A percentile compares a stretch with the other conserved stretches of the same genome.
These are phyloP conservation scores for Babyrousa celebensis DNA, from an alignment of 2,797 vertebrate genomes.

Conservation along the genomic window DNA sequence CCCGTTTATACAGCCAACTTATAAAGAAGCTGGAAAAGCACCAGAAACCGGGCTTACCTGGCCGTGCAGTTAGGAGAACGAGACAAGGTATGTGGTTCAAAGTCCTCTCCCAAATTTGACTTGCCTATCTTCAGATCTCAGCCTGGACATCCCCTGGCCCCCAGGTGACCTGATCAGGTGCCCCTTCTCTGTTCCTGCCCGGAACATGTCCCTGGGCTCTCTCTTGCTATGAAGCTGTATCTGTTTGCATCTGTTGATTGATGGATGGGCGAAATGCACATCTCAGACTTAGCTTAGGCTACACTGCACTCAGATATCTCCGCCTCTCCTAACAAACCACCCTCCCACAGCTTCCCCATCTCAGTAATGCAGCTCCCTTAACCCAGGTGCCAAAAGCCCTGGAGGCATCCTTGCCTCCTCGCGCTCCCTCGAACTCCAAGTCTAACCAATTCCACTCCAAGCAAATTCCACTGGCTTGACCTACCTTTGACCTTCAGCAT, in stretches of 20 bases:
- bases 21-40: background rate
- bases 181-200: background rate
- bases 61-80: background rate
- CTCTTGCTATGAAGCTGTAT: background rate
- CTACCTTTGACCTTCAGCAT: background rate
- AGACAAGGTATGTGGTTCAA: background rate
- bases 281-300: background rate
- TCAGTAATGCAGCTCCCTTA: background rate
- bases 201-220: rapidly evolving
- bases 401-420: background rate
- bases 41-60: background rate
- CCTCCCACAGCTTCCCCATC: rapidly evolving
- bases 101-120: background rate
- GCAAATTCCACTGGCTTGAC: background rate
- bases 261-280: background rate
- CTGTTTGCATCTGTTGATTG: rapidly evolving
- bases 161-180: background rate
- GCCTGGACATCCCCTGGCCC: background rate
- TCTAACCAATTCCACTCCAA: background rate
- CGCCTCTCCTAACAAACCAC: too few relatives aligned
- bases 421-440: background rate
- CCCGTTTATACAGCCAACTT: background rate
- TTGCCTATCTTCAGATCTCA: background rate
- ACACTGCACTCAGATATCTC: background rate
- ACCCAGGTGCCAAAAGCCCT: background rate